These are phyloP conservation scores for Melanophora roralis DNA, from an alignment of 2,888 invertebrate genomes.

Conservation along the genomic window DNA sequence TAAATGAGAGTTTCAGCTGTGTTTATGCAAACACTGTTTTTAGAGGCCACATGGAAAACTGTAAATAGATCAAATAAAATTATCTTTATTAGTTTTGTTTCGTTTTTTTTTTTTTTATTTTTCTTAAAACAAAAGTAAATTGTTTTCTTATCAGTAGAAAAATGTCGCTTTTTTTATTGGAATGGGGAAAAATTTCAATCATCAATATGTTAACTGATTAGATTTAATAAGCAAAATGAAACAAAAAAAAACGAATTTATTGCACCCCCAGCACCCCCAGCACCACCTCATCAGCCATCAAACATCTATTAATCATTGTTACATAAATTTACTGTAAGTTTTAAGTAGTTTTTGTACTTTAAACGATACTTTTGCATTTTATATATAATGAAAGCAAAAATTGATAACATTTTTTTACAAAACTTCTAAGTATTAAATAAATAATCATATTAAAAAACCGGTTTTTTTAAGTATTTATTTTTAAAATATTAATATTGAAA, in stretches of 20 bases:
- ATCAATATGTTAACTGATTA: slow-evolving; percentile 38
- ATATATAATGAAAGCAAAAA: not conserved
- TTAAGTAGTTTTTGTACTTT: not conserved
- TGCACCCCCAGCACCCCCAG: not conserved
- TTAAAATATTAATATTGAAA: no score
- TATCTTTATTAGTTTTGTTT: not conserved
- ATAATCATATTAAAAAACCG: no score
- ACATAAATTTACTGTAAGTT: not conserved
- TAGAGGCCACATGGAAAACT: slow-evolving; percentile 16
- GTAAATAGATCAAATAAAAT: not conserved
- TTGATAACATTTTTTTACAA: not conserved
- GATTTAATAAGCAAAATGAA: slow-evolving; percentile 13
- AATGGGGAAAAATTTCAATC: not conserved
- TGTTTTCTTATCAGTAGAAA: slow-evolving; percentile 32
- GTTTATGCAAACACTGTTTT: not conserved
- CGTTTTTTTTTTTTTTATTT: not conserved
- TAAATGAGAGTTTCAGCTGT: no score
- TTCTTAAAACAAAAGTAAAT: not conserved
- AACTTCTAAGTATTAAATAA: not conserved
- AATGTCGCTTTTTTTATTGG: not conserved
- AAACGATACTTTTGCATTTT: not conserved
- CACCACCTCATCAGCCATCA: slow-evolving; percentile 7
- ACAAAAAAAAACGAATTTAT: not conserved
- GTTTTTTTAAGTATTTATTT: no score
- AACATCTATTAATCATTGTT: slow-evolving; percentile 19